These are phyloP conservation scores for Proteles cristata DNA, from an alignment of 2,113 vertebrate genomes.

Conservation along the genomic window DNA sequence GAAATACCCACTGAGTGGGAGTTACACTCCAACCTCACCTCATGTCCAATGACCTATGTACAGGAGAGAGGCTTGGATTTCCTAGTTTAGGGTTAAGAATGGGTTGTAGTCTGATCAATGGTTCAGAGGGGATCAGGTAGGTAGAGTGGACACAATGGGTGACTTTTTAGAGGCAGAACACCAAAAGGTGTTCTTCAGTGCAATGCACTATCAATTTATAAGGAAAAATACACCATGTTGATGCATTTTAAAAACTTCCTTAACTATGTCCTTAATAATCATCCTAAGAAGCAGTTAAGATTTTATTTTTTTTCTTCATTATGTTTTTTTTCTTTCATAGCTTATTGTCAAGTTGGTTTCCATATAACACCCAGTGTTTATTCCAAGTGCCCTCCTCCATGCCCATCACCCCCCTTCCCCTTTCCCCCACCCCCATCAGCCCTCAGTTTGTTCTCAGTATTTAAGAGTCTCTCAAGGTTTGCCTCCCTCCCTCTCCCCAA, in stretches of 20 bases:
- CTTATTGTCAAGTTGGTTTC: too few species aligned
- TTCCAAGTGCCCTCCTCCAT: too few species aligned
- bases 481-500: too few species aligned
- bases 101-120: neutral
- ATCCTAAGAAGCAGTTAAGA: neutral
- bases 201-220: neutral
- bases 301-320: too few species aligned
- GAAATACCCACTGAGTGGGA: constrained; percentile 74
- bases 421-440: too few species aligned
- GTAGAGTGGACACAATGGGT: neutral
- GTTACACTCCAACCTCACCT: neutral
- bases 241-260: neutral
- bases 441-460: too few species aligned
- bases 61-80: neutral
- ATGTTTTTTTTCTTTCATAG: too few species aligned
- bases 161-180: neutral
- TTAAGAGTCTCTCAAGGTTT: too few species aligned
- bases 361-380: too few species aligned
- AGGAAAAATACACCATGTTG: neutral
- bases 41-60: neutral
- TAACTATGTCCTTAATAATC: neutral
- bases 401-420: too few species aligned
- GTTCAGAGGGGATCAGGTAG: neutral
- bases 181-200: neutral
- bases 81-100: neutral